These are phyloP conservation scores for Aphidoletes aphidimyza DNA, from an alignment of 2,888 invertebrate species.

Conservation along the genomic window DNA sequence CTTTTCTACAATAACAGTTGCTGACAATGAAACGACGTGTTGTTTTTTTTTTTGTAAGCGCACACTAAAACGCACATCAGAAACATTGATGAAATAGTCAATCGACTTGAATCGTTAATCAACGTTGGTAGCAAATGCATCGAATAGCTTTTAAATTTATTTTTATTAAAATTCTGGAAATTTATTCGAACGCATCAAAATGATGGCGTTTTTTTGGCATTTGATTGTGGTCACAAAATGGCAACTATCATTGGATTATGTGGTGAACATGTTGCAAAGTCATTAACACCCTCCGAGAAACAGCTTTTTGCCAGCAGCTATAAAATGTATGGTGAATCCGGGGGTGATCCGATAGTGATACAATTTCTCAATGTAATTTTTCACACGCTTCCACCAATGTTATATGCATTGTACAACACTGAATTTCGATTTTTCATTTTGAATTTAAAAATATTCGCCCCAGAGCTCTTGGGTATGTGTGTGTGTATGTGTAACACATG, in stretches of 20 bases:
- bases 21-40: constrained; percentile 1
- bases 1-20: constrained; percentile 20
- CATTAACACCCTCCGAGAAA: constrained; percentile 53
- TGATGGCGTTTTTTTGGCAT: constrained; percentile 7
- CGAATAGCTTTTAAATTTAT: constrained; percentile 50
- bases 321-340: not conserved
- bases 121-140: constrained; percentile 47
- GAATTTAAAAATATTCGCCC: constrained; percentile 20
- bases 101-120: constrained; percentile 20
- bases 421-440: constrained; percentile 42
- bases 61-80: too few relatives aligned
- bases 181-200: constrained; percentile 38
- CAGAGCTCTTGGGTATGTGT: not conserved
- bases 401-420: not conserved
- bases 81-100: too few relatives aligned
- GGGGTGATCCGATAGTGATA: constrained; percentile 42
- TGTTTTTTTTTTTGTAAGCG: too few relatives aligned
- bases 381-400: not conserved
- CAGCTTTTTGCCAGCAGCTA: not conserved
- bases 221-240: constrained; percentile 47
- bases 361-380: constrained; percentile 23
- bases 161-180: constrained; percentile 40
- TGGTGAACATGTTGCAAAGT: constrained; percentile 55
- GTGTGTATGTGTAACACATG: constrained; percentile 27
- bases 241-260: constrained; percentile 37